Conservation (phyloP, 2,113 vertebrate species). For the Megaceryle torquata region DNA sequence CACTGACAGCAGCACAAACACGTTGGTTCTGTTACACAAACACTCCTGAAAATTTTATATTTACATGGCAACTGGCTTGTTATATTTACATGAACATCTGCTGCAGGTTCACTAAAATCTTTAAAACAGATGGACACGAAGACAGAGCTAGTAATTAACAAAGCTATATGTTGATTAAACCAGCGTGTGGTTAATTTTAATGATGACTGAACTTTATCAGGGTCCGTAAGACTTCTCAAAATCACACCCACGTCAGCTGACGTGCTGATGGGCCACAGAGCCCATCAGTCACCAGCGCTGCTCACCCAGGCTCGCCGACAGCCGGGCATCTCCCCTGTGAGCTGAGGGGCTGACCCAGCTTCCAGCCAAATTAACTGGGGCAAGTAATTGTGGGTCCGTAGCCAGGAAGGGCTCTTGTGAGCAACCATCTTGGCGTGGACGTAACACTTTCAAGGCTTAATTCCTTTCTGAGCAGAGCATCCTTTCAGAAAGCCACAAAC, state of each 20-base stretch:
- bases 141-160: constrained; percentile 76
- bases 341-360: neutral
- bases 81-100: constrained; percentile 82
- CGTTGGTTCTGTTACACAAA: constrained; percentile 31
- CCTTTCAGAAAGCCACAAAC: neutral
- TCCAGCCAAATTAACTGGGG: neutral
- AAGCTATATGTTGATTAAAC: constrained; percentile 80
- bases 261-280: neutral
- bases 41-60: constrained; percentile 59
- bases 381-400: rapidly evolving
- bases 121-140: constrained; percentile 79
- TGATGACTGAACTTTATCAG: constrained; percentile 70
- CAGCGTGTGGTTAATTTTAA: constrained; percentile 76
- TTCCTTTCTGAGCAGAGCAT: neutral
- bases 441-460: rapidly evolving
- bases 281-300: neutral
- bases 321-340: neutral
- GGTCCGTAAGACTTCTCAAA: constrained; percentile 44
- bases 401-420: neutral
- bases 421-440: neutral
- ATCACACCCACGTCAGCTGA: neutral
- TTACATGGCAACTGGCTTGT: constrained; percentile 70
- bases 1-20: constrained; percentile 19
- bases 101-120: constrained; percentile 71
- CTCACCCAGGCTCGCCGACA: neutral